These are phyloP conservation scores for Empis livida DNA, from an alignment of 2,888 invertebrate genomes.

Conservation along the genomic window DNA sequence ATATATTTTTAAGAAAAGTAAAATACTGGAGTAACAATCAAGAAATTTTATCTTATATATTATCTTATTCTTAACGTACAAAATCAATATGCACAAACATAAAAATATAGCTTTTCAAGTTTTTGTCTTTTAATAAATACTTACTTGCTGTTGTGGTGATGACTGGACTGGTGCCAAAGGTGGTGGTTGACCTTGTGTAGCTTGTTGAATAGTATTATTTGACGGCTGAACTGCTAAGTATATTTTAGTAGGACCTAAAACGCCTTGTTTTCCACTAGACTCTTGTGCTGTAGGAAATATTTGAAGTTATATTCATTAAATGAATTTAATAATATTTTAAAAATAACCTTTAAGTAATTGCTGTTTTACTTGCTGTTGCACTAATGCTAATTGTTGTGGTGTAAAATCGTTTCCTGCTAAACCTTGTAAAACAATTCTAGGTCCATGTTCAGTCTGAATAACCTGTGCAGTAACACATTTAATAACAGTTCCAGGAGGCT, in stretches of 20 bases:
- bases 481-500: slow-evolving; percentile 74
- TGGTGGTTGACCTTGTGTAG: slow-evolving; percentile 38
- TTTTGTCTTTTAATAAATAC: slow-evolving; percentile 28
- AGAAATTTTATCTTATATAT: background rate
- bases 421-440: slow-evolving; percentile 75
- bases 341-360: slow-evolving; percentile 65
- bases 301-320: no score
- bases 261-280: slow-evolving; percentile 71
- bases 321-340: no score
- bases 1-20: no score
- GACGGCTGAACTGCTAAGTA: slow-evolving; percentile 76
- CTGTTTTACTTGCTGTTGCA: slow-evolving; percentile 82
- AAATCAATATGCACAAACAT: no score
- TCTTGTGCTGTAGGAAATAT: slow-evolving; percentile 60
- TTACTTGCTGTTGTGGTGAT: slow-evolving; percentile 35
- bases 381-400: slow-evolving; percentile 64
- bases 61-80: background rate
- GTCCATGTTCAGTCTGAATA: slow-evolving; percentile 72
- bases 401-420: slow-evolving; percentile 72
- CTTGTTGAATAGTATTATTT: slow-evolving; percentile 21
- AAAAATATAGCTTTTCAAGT: no score
- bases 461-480: slow-evolving; percentile 81
- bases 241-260: slow-evolving; percentile 73
- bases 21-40: no score
- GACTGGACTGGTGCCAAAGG: slow-evolving; percentile 40